These are phyloP conservation scores for Mesoligia furuncula DNA, from an alignment of 2,888 invertebrate genomes.

Conservation along the genomic window DNA sequence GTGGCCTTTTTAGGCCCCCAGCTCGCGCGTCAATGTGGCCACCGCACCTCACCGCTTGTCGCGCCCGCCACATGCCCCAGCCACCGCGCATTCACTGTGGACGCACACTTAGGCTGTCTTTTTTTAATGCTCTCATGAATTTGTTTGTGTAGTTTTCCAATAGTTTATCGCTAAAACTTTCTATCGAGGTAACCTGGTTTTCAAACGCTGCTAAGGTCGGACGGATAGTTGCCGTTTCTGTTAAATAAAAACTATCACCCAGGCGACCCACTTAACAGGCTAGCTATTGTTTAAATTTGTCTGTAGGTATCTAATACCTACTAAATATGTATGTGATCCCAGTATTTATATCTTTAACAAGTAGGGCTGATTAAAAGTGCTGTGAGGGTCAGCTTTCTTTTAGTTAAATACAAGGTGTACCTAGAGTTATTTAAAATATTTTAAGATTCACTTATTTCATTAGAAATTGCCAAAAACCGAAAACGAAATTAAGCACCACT, in stretches of 20 bases:
- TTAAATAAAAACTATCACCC: neutral
- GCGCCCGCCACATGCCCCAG: no score
- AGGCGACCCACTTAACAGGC: neutral
- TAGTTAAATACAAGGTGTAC: no score
- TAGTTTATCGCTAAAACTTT: neutral
- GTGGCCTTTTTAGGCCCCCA: no score
- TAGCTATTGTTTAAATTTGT: neutral
- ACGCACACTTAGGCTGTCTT: no score
- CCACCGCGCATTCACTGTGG: no score
- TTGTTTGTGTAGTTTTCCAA: neutral
- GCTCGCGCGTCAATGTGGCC: no score
- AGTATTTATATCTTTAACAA: neutral
- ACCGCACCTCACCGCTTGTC: no score
- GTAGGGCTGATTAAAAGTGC: neutral
- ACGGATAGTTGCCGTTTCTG: neutral
- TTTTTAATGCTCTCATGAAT: neutral
- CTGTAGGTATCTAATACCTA: no score
- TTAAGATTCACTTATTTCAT: no score
- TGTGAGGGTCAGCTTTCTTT: neutral
- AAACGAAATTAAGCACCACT: no score
- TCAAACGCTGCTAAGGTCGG: neutral
- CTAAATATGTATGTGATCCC: neutral
- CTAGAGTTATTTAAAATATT: no score
- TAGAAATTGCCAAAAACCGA: no score
- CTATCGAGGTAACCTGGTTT: constrained; percentile 29